Conservation (phyloP, 2,113 vertebrate species). For the Acrocephalus arundinaceus region DNA sequence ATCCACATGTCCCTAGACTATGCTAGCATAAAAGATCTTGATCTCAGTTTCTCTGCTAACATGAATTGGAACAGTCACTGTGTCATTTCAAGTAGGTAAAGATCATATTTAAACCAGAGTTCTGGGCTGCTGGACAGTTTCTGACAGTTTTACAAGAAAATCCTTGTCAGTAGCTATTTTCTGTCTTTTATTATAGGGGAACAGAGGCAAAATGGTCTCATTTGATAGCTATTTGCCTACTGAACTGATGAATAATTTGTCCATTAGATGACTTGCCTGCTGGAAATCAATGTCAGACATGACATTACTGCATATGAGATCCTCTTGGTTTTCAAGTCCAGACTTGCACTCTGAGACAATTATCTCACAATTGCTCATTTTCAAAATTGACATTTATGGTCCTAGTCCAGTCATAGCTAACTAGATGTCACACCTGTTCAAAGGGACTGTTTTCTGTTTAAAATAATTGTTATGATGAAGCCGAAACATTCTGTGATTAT, state of each 20-base stretch:
- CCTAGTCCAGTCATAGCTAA: neutral
- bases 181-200: neutral
- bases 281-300: neutral
- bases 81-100: slow-evolving; percentile 10
- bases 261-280: neutral
- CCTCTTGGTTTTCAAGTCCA: neutral
- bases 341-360: neutral
- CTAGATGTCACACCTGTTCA: neutral
- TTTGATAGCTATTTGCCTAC: neutral
- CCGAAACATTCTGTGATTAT: neutral
- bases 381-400: neutral
- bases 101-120: neutral
- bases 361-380: neutral
- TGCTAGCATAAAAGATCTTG: neutral
- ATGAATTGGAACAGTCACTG: neutral
- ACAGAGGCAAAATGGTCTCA: neutral
- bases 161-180: slow-evolving; percentile 25
- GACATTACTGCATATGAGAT: neutral
- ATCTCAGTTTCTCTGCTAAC: neutral
- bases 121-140: neutral
- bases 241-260: neutral
- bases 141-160: slow-evolving; percentile 34
- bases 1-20: slow-evolving; percentile 13
- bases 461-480: neutral
- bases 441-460: neutral